These are phyloP conservation scores for Xestia xanthographa DNA, from an alignment of 2,888 invertebrate genomes.

Conservation along the genomic window DNA sequence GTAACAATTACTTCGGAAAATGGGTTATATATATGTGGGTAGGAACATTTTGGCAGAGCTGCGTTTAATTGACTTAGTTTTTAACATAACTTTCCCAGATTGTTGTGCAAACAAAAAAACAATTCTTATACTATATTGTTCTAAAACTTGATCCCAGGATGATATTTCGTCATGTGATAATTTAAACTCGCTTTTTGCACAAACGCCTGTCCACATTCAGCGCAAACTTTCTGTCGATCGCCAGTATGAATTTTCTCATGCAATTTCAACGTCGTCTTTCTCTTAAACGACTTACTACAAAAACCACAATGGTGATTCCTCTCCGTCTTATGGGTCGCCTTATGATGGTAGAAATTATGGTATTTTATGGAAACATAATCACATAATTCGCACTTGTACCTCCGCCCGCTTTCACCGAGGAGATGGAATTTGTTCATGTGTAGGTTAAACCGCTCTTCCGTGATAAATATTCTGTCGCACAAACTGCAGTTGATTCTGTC, in stretches of 20 bases:
- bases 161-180: constrained; percentile 86
- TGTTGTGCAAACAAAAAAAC: too few species aligned
- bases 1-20: too few species aligned
- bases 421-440: constrained; percentile 84
- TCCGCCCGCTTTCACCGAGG: constrained; percentile 81
- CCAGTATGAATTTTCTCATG: constrained; percentile 86
- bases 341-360: constrained; percentile 81
- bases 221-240: constrained; percentile 81
- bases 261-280: constrained; percentile 77
- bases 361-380: constrained; percentile 82
- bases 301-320: constrained; percentile 85
- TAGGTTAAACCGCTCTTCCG: constrained; percentile 72
- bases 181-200: constrained; percentile 87
- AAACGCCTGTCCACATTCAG: constrained; percentile 83
- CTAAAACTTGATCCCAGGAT: constrained; percentile 68
- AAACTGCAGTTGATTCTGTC: constrained; percentile 81
- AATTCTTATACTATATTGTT: too few species aligned
- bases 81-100: too few species aligned
- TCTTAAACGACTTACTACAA: constrained; percentile 85
- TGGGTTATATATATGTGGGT: too few species aligned
- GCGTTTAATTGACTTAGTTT: too few species aligned
- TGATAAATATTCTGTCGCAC: constrained; percentile 80
- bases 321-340: constrained; percentile 83
- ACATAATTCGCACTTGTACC: constrained; percentile 79
- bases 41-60: too few species aligned